Percentiles rank a stretch among this genome's conserved stretches.
Evolutionary conservation across 1,140 invertebrate species (phyloP).

Genomic region (Lepidurus packardi): DNA sequence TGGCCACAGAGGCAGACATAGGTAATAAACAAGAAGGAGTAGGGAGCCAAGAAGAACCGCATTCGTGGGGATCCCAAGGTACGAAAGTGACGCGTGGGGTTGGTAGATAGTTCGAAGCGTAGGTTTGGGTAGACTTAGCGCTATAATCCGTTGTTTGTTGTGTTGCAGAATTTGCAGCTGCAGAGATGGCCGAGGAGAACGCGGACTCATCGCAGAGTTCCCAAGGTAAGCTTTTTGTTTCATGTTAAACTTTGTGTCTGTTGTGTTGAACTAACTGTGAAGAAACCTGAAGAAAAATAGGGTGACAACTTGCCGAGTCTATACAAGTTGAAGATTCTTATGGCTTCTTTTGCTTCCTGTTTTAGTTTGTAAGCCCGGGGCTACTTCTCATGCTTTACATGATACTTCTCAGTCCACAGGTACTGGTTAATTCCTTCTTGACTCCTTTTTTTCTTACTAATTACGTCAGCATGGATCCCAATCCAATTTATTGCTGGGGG

Average conservation of each 20-base stretch:
- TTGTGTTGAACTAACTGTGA: neutral
- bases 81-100: neutral
- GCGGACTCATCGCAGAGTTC: neutral
- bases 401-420: neutral
- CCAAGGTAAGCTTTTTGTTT: neutral
- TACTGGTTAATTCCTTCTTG: conserved; percentile 19
- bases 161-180: conserved; percentile 9
- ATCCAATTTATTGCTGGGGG: neutral
- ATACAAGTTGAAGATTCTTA: neutral
- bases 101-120: neutral
- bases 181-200: conserved; percentile 8
- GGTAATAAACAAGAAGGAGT: neutral
- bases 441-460: neutral
- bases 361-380: conserved; percentile 18
- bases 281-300: neutral
- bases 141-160: neutral
- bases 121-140: neutral
- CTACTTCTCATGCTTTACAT: neutral
- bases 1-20: neutral
- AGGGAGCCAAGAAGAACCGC: neutral
- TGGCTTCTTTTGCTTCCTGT: conserved; percentile 5
- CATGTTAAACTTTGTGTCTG: neutral
- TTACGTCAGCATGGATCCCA: neutral
- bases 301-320: neutral
- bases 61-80: neutral